Conservation (phyloP, 2,113 vertebrate species). For the Clarias batrachus region DNA sequence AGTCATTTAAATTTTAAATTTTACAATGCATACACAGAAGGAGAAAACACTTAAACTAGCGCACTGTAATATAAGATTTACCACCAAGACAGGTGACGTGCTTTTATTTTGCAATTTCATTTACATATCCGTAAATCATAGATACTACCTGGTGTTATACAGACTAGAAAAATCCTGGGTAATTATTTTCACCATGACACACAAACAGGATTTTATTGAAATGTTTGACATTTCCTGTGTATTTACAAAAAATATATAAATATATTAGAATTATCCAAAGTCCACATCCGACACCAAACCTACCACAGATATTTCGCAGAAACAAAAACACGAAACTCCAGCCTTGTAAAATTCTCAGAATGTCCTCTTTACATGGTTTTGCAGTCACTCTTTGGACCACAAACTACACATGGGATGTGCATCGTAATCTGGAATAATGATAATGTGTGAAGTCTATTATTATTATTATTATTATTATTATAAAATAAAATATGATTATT, state of each 20-base stretch:
- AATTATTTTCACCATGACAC: slow-evolving; percentile 2
- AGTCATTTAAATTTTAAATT: background rate
- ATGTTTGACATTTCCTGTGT: background rate
- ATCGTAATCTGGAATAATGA: background rate
- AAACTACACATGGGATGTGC: background rate
- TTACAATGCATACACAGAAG: background rate
- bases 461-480: background rate
- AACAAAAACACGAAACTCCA: background rate
- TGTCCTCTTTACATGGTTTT: background rate
- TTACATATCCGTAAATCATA: background rate
- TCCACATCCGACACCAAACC: background rate
- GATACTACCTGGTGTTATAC: background rate
- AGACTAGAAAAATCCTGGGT: slow-evolving; percentile 11
- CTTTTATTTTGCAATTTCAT: background rate
- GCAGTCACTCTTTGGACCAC: background rate
- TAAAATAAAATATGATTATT: no score
- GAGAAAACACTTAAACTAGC: background rate
- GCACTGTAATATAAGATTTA: background rate
- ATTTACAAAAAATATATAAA: background rate
- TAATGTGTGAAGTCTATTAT: background rate
- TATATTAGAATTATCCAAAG: background rate
- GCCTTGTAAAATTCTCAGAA: background rate
- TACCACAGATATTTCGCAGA: no score
- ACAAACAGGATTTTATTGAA: background rate
- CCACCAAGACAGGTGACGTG: background rate